Base-by-base conservation (phyloP, 2,797 vertebrate genomes). In the Squalus acanthias region DNA sequence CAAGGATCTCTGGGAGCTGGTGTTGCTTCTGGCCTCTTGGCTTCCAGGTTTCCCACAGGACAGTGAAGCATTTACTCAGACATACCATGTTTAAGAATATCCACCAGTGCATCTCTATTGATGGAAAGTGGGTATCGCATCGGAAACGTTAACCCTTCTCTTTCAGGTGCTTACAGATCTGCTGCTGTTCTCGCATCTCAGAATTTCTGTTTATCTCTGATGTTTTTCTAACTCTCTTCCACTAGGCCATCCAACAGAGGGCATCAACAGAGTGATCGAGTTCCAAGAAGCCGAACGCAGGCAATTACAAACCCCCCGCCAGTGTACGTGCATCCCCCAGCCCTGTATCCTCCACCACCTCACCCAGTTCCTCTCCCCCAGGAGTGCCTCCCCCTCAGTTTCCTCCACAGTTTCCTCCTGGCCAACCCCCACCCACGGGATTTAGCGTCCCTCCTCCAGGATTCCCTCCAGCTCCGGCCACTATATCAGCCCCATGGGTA, bases 381-480 rank as follows among this genome's bases (percentile, higher is more conserved):
- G 98, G 98, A 96, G 98, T 98, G 24, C 98, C 98, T 91, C 98
- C 98, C 69, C 98, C 98, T 96, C 98, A 98, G 97, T 99, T 98
- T 96, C 98, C 98, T 97, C 97, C 98, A 97, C 98, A 98, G 96
- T 99, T 98, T 98, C 97, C 99, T 97, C 97, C 97, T 96, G 97
- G 98, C 97, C 99, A 99, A 96, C 99, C 98, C 97, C 98, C 98
- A 22, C 98, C 98, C n/a, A 97, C 98, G 97, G 98, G 98, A 96
- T 99, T 98, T 97, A 97, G 97, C 96, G 98, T 99, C 96, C 98
- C 98, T 97, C 97, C 99, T 95, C 98, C 99, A 60, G 98, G 98
- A 96, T 99, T 98, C 97, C 98, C 98, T 65, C 98, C 98, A 53
- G 97, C 98, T 96, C 98, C 99, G 92, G 98, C 99, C 94, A 98